Percentiles rank a stretch among this genome's conserved stretches.
These are phyloP conservation scores for Eupsittula cactorum DNA, from an alignment of 2,113 vertebrate genomes.

Conservation along the genomic window DNA sequence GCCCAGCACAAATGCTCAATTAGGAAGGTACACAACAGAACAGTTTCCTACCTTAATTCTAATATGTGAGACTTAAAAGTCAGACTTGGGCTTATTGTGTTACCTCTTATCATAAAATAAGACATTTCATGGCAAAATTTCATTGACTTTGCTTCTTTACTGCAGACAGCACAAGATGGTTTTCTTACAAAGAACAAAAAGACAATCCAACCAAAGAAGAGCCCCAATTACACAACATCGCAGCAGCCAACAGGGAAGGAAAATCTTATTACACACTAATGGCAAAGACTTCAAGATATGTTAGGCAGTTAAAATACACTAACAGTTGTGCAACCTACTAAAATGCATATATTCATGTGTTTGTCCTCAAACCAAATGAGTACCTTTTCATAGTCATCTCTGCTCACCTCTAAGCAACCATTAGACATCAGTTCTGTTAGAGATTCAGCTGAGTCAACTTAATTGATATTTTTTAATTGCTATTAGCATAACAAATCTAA, in stretches of 20 bases:
- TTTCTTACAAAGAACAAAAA: neutral
- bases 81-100: too few species aligned
- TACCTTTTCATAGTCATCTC: neutral
- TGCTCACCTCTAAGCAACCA: neutral
- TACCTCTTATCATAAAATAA: too few species aligned
- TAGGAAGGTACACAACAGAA: too few species aligned
- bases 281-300: neutral
- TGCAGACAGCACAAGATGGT: neutral
- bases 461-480: neutral
- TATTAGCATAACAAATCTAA: neutral
- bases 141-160: neutral
- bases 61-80: too few species aligned
- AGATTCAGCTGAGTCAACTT: neutral
- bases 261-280: neutral
- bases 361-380: neutral
- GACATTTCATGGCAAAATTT: too few species aligned
- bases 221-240: fast-evolving
- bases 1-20: too few species aligned
- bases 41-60: too few species aligned
- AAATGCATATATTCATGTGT: neutral
- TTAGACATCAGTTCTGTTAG: neutral
- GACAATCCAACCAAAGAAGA: neutral
- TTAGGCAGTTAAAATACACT: neutral
- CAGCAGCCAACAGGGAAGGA: neutral
- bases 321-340: neutral